phyloP scores from a whole-genome alignment of 2,888 invertebrate genomes.

The Thereva nobilitata region DNA sequence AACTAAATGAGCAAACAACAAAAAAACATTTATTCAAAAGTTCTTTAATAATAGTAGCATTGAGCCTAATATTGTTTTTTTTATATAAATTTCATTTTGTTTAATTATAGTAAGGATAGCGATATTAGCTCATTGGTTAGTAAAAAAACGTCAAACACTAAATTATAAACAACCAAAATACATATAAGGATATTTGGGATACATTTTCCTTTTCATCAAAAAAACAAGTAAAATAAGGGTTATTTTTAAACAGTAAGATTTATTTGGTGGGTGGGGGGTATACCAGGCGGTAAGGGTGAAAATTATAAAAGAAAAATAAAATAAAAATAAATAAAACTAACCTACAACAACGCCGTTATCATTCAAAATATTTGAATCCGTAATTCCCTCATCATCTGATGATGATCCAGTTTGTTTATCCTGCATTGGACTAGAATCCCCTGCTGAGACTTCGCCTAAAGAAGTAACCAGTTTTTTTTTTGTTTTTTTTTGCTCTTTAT shows the following conservation, averaged over 20 bases:
- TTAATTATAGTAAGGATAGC: conserved; percentile 16
- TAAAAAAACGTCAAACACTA: conserved; percentile 34
- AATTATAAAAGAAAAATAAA: conserved; percentile 29
- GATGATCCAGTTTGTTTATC: conserved; percentile 53
- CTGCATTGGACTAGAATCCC: conserved; percentile 57
- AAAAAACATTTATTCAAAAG: conserved; percentile 26
- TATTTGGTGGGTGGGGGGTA: too few species aligned
- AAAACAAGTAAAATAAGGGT: too few species aligned
- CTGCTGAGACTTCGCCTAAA: conserved; percentile 58
- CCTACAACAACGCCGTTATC: conserved; percentile 54
- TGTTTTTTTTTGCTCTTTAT: conserved; percentile 26
- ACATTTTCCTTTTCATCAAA: too few species aligned
- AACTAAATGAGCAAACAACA: conserved; percentile 25
- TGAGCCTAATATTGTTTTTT: conserved; percentile 26
- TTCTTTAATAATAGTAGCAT: conserved; percentile 18
- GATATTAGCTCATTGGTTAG: conserved; percentile 13
- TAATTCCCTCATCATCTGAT: conserved; percentile 50
- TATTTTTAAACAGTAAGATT: too few species aligned
- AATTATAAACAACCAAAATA: conserved; percentile 26
- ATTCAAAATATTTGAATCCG: conserved; percentile 54
- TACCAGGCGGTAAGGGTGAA: conserved; percentile 7
- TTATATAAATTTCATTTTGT: conserved; percentile 6
- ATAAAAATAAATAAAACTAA: conserved; percentile 49
- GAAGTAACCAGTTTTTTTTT: conserved; percentile 39
- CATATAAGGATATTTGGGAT: not conserved